phyloP scores from a whole-genome alignment of 2,797 vertebrate genomes.

The Sardinella longiceps region DNA sequence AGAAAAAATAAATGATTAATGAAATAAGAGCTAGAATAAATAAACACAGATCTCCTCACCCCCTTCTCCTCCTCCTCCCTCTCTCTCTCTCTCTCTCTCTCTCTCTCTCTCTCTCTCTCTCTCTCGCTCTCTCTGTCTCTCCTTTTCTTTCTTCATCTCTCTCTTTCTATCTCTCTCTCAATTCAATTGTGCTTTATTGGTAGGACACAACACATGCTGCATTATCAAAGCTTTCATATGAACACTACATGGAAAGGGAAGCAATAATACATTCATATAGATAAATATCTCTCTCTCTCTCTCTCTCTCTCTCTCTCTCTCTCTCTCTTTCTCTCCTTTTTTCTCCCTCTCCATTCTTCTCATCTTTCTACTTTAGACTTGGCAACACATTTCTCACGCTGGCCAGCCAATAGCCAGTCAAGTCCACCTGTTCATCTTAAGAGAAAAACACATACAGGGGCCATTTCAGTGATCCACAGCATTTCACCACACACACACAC shows the following conservation, averaged over 20 bases:
- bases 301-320: neutral
- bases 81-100: slow-evolving; percentile 26
- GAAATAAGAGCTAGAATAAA: slow-evolving; percentile 50
- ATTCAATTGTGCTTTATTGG: too few species aligned
- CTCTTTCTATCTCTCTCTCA: neutral
- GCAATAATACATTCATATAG: too few species aligned
- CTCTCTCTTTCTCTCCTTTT: neutral
- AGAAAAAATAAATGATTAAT: slow-evolving; percentile 75
- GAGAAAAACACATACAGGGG: neutral
- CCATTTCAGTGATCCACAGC: neutral
- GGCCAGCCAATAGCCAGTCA: neutral
- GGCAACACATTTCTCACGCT: neutral
- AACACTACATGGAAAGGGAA: too few species aligned
- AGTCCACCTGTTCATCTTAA: neutral
- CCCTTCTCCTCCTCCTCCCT: slow-evolving; percentile 43
- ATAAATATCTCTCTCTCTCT: slow-evolving; percentile 2
- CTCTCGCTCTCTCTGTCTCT: neutral
- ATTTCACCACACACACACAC: neutral
- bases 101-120: neutral
- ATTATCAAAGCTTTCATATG: too few species aligned
- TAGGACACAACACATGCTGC: too few species aligned
- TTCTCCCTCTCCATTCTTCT: neutral
- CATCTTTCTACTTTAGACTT: neutral
- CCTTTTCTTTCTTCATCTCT: slow-evolving; percentile 25
- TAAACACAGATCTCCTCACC: slow-evolving; percentile 56